Evolutionary conservation across 2,797 vertebrate genomes (phyloP), one percentile per base, ranked within the genome.

Genomic region (Crypturellus tataupa): DNA sequence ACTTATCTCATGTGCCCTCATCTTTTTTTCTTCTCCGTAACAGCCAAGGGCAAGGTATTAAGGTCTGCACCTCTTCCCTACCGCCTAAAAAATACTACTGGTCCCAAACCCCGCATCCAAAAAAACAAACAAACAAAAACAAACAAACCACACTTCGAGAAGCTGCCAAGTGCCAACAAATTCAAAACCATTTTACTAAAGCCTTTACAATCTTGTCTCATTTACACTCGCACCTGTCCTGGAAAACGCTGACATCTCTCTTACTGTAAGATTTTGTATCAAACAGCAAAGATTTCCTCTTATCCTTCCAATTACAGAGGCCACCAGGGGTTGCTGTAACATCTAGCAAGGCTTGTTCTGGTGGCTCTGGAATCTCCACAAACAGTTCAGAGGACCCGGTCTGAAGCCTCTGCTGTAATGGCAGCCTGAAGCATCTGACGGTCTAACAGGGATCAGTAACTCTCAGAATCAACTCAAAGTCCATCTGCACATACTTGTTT

Each of bases 281-380:
- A 31, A 55, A 19, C 37, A 11, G 62, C 89, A 47, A 12, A 46
- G 44, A 51, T 68, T 17, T 67, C 51, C 64, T 76, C 44, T 44
- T 4, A 5, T 2, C 46, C 46, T 9, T 63, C 46, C 47, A 33
- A 55, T 47, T 21, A 69, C 79, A 33, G 12, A 2, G 25, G 87
- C 97, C 97, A 97, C 95, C 96, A 98, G 97, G 95, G 97, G 97
- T 83, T 96, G 96, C 78, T 92, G 93, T 83, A 89, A 49, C 90
- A 95, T 92, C 93, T 95, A 69, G 64, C 80, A 87, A 93, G 71
- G 68, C n/a, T 80, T 69, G 62, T 3, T 35, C 73, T 58, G 21
- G 33, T 14, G 33, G 24, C 40, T 67, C 75, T 47, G 89, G 20
- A 4, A 56, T 4, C 70, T 35, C 80, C 80, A 49, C 23, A 12